These are phyloP conservation scores for Cylindroiulus punctatus DNA, from an alignment of 2,888 invertebrate genomes.

Conservation along the genomic window DNA sequence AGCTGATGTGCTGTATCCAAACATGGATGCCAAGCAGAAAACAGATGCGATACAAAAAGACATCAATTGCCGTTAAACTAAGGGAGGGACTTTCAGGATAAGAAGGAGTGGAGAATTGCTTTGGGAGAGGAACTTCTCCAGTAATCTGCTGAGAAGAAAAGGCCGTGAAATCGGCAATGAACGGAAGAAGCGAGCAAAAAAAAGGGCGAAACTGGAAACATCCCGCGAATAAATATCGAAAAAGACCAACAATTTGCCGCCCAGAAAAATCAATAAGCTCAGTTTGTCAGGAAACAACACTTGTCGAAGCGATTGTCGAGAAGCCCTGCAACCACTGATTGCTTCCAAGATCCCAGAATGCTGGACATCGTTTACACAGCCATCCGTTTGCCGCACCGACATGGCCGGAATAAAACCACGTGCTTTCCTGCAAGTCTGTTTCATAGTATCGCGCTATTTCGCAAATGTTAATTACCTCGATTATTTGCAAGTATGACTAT, in stretches of 20 bases:
- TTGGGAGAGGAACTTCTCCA: background rate
- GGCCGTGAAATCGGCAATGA: background rate
- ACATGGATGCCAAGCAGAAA: background rate
- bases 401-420: background rate
- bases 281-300: conserved; percentile 18
- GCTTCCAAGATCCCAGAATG: background rate
- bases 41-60: background rate
- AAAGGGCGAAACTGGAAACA: conserved; percentile 7
- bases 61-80: conserved; percentile 10
- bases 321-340: conserved; percentile 8
- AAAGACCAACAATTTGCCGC: conserved; percentile 1
- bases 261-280: conserved; percentile 18
- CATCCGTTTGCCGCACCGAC: background rate
- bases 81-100: background rate
- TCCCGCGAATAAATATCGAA: background rate
- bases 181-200: background rate
- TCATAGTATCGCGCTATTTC: too few species aligned
- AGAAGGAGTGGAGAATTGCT: background rate
- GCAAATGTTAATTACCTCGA: too few species aligned
- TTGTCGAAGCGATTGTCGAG: conserved; percentile 18
- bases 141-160: conserved; percentile 18
- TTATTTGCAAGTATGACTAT: too few species aligned
- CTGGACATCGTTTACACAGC: background rate
- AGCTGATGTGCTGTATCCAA: background rate
- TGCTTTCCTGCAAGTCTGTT: background rate